phyloP scores from a whole-genome alignment of 2,113 vertebrate species.

The Prionailurus viverrinus region DNA sequence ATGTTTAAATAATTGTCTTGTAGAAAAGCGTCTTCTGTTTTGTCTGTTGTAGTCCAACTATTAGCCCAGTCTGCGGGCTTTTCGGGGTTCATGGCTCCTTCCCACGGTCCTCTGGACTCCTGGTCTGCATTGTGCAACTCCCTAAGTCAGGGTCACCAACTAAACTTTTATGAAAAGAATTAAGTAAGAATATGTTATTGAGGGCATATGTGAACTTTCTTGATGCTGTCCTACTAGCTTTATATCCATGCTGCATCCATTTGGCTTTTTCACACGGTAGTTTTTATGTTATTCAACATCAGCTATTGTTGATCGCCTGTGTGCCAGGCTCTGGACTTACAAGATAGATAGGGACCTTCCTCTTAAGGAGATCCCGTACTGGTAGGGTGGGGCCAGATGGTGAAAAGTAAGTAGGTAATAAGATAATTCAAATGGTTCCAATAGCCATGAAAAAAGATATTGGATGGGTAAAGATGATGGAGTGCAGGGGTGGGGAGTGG shows the following conservation, averaged over 20 bases:
- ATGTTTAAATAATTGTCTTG: neutral
- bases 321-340: neutral
- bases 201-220: neutral
- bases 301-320: neutral
- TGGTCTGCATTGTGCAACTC: neutral
- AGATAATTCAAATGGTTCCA: neutral
- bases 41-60: neutral
- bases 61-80: neutral
- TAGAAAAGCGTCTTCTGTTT: constrained; percentile 2
- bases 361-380: neutral
- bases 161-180: constrained; percentile 27
- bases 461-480: neutral
- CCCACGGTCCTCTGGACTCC: neutral
- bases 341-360: neutral
- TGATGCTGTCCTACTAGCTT: neutral
- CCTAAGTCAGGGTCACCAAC: neutral
- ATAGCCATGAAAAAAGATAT: neutral
- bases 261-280: neutral
- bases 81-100: constrained; percentile 52
- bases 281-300: neutral
- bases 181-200: neutral
- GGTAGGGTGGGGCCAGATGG: neutral
- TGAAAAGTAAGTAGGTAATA: neutral
- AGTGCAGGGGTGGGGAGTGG: too few relatives aligned
- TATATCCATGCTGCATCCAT: neutral